Conservation (phyloP, 2,797 vertebrate genomes). For the Remorina albescens region DNA sequence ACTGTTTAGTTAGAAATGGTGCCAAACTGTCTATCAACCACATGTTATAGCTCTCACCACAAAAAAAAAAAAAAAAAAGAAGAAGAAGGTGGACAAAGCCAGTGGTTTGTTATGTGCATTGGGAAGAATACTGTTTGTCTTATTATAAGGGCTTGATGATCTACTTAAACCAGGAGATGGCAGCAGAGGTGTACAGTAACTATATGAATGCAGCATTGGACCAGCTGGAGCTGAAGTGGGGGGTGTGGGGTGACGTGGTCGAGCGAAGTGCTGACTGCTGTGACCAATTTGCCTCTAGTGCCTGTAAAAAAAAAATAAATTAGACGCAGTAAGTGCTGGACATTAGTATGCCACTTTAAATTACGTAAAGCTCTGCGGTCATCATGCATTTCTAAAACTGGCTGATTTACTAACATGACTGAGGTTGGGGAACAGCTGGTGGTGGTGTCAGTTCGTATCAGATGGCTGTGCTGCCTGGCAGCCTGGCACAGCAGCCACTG, state of each 20-base stretch:
- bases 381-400: slow-evolving; percentile 37
- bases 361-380: slow-evolving; percentile 38
- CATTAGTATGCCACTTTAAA: slow-evolving; percentile 3
- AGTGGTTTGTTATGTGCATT: background rate
- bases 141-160: background rate
- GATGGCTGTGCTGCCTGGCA: slow-evolving; percentile 56
- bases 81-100: background rate
- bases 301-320: background rate
- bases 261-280: slow-evolving; percentile 4
- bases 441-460: slow-evolving; percentile 63
- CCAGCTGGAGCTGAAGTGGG: background rate
- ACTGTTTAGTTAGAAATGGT: background rate
- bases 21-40: background rate
- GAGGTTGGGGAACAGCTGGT: slow-evolving; percentile 70
- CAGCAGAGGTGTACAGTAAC: slow-evolving; percentile 46
- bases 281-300: background rate
- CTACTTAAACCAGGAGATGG: slow-evolving; percentile 54
- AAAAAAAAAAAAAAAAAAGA: too few species aligned
- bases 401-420: slow-evolving; percentile 42
- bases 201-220: background rate
- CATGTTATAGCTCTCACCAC: background rate
- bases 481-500: slow-evolving; percentile 64
- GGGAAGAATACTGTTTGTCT: background rate
- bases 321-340: slow-evolving; percentile 12
- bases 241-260: background rate